Percentiles rank a stretch among this genome's conserved stretches.
Evolutionary conservation across 2,113 vertebrate species (phyloP).

Genomic region (Myiagra hebetior): DNA sequence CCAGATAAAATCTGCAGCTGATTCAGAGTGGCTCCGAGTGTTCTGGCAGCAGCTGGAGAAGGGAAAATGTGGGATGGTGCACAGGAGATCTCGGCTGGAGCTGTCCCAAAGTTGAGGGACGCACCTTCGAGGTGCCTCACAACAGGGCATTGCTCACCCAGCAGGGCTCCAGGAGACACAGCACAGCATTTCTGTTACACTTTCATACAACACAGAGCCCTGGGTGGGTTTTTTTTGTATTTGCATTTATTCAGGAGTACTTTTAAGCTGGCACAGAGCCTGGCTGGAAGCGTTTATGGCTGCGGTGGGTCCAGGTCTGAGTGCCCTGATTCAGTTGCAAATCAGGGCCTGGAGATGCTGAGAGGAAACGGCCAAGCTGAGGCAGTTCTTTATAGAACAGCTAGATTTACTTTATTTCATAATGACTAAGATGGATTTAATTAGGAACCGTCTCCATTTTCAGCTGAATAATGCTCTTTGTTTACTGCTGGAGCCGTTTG

Average conservation of each 20-base stretch:
- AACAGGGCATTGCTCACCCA: not conserved
- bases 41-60: not conserved
- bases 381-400: not conserved
- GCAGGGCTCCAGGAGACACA: not conserved
- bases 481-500: not conserved
- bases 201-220: not conserved
- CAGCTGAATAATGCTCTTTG: conserved; percentile 29
- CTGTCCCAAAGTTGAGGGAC: not conserved
- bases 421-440: not conserved
- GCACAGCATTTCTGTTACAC: not conserved
- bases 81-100: not conserved
- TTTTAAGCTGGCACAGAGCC: not conserved
- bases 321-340: not conserved
- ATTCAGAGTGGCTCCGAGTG: fast-evolving
- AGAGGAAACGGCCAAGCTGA: not conserved
- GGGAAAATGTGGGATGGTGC: not conserved
- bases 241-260: not conserved
- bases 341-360: not conserved
- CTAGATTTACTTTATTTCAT: not conserved
- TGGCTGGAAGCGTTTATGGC: not conserved
- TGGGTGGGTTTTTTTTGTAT: fast-evolving
- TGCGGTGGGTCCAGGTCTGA: not conserved
- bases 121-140: not conserved
- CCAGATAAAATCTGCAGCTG: not conserved
- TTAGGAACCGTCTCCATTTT: not conserved